Base-by-base conservation (phyloP, 2,888 invertebrate species). In the Phaedon cochleariae region DNA sequence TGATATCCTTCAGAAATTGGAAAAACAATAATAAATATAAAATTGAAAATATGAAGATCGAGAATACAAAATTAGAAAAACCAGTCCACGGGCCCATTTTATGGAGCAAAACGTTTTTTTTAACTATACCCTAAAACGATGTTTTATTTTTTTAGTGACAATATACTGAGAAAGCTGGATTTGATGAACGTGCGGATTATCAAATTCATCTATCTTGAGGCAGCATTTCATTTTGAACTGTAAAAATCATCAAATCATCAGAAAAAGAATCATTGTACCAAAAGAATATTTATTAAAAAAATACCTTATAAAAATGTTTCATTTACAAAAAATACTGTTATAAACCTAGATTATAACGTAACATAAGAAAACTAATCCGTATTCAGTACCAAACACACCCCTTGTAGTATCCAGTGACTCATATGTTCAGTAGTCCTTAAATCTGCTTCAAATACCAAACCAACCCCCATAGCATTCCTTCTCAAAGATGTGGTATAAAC, bases 391-490 rank as follows among this genome's bases (percentile, higher is more conserved):
- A 97, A 88, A 79, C 95, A 95, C 68, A 95, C 94, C 10, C 96
- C 95, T 82, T 96, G 95, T 53, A 97, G 85, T 34, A 95, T 87
- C 97, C 97, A 97, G 81, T 94, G 93, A 78, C 95, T 95, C 69
- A 86, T 84, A 81, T 96, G 95, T 78, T 94, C 93, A 0, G 89
- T 83, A 0, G 95, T 95, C 73, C 88, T 89, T 59, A 97, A 86
- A 82, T 96, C 92, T 0, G 96, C 93, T 82, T 96, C 95, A 82
- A 96, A 96, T 31, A 96, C 95, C 10, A 96, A 85, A 1, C 96
- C 96, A 37, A 92, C 92, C 1, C 95, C 96, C 94, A 96, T 95
- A 0, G 95, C 95, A 83, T 96, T 94, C 67, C 95, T 88, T 26
- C 96, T 87, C 76, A 87, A 84, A 0, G 95, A 95, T 0, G 96